Evolutionary conservation across 2,113 vertebrate genomes (phyloP).

Genomic region (Urocolius indicus): DNA sequence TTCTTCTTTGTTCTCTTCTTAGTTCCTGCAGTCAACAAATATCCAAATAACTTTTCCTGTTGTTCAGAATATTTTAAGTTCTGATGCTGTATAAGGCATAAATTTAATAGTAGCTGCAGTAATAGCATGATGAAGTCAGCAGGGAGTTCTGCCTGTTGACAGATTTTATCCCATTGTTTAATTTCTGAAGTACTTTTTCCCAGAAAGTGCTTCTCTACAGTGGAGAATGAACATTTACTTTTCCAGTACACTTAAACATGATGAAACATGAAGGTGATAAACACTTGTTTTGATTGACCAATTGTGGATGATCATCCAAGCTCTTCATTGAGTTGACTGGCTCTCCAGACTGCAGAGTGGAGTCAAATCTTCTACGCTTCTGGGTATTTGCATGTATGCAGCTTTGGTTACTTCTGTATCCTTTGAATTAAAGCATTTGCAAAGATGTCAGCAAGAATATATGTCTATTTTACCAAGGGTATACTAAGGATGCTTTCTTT

Average conservation of each 20-base stretch:
- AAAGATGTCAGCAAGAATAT: background rate
- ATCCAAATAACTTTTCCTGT: background rate
- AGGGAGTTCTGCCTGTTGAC: background rate
- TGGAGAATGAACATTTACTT: background rate
- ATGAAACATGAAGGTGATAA: background rate
- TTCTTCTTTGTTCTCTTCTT: background rate
- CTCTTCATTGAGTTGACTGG: background rate
- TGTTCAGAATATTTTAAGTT: background rate
- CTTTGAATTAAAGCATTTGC: background rate
- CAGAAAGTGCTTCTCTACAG: background rate
- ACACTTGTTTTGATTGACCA: background rate
- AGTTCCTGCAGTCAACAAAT: background rate
- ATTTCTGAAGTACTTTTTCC: background rate
- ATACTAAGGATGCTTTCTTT: background rate
- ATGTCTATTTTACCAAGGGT: background rate
- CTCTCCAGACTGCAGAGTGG: background rate
- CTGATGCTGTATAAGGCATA: background rate
- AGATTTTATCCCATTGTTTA: constrained; percentile 3
- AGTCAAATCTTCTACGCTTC: background rate
- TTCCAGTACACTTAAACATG: background rate
- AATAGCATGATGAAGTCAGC: constrained; percentile 10
- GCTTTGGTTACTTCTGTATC: background rate
- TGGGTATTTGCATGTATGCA: background rate
- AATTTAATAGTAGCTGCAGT: constrained; percentile 1
- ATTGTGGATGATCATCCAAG: background rate